phyloP scores from a whole-genome alignment of 2,797 vertebrate species.

The Crocodylus rhombifer region DNA sequence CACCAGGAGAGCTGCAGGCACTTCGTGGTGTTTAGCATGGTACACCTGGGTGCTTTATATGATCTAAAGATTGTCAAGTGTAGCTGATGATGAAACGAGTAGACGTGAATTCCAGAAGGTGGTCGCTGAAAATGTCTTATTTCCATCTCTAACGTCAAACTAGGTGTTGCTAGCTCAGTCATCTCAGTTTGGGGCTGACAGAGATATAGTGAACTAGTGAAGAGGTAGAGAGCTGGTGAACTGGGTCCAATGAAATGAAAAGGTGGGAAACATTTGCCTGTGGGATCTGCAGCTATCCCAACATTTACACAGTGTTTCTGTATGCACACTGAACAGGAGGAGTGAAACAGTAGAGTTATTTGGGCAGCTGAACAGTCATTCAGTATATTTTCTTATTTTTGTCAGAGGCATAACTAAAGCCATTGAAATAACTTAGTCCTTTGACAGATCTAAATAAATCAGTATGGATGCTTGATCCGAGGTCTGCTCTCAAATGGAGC shows the following conservation, averaged over 20 bases:
- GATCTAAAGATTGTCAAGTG: too few relatives aligned
- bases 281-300: not conserved
- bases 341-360: not conserved
- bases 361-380: not conserved
- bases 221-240: too few relatives aligned
- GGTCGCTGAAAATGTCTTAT: too few relatives aligned
- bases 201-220: too few relatives aligned
- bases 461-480: not conserved
- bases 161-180: not conserved
- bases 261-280: not conserved
- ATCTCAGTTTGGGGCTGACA: not conserved
- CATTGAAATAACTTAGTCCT: not conserved
- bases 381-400: not conserved
- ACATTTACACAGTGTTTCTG: rapidly evolving
- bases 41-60: too few relatives aligned
- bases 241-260: not conserved
- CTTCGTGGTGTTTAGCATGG: too few relatives aligned
- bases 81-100: too few relatives aligned
- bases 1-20: too few relatives aligned
- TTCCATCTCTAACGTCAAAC: too few relatives aligned
- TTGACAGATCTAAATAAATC: not conserved
- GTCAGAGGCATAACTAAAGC: not conserved
- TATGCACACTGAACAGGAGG: not conserved
- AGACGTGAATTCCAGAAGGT: too few relatives aligned
- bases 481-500: not conserved